Base-by-base conservation (phyloP, 1,140 invertebrate species). In the Lycorma delicatula region DNA sequence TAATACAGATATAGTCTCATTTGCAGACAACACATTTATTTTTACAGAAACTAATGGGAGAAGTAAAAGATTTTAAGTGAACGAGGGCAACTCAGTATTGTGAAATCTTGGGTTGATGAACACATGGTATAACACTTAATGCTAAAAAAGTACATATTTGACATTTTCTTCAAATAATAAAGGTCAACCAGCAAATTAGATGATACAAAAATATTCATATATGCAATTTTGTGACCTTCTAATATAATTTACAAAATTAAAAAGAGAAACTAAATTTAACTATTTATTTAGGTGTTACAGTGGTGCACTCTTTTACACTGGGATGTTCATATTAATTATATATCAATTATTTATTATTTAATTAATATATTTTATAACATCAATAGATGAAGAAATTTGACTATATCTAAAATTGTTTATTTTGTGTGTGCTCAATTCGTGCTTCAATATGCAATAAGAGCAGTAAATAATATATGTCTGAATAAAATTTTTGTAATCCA, bases 401-500 rank as follows among this genome's bases (percentile, higher is more conserved):
- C 18, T 16, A 22, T 44, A 20, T 18, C 41, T 20, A 44, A 44
- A 11, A 16, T 44, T 5, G 23, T 44, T 20, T 44, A 44, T 44
- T 44, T 44, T 44, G 41, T 22, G 7, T 44, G 23, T 44, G 23
- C n/a, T n/a, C 41, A 44, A 44, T 44, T 22, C 23, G 18, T 20
- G 5, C 41, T 44, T 5, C 16, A 22, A 11, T 44, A 44, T 44
- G 41, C 16, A 22, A 44, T 44, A 11, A 44, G 41, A 44, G 23
- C 23, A 44, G n/a, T n/a, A 20, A 20, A 44, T 44, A 20, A 16
- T 18, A 44, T 20, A 20, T 22, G 23, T 44, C 18, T 44, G 11
- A 22, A 44, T 44, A 44, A 44, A 44, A 44, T 44, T n/a, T 44
- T 44, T 44, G 41, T 44, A 7, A 44, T 44, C 23, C 41, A 44